Evolutionary conservation across 2,113 vertebrate genomes (phyloP).

Genomic region (Stomatorhinus ivindoensis): DNA sequence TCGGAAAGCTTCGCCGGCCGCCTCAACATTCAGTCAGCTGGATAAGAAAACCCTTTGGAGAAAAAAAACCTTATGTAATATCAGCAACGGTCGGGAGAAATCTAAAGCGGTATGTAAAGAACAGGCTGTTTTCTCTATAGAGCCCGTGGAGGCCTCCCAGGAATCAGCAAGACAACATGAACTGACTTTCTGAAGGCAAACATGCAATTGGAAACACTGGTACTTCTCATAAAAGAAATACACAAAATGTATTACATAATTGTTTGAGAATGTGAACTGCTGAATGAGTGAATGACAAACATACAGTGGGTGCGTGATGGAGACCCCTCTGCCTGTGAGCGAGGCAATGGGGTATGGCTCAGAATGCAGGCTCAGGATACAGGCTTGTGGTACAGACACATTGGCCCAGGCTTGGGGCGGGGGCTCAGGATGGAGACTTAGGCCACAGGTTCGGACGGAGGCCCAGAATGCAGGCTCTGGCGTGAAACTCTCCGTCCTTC

Average conservation of each 20-base stretch:
- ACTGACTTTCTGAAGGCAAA: background rate
- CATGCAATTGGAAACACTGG: background rate
- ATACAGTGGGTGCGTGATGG: background rate
- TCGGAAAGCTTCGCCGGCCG: background rate
- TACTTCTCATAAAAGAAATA: background rate
- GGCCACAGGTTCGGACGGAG: background rate
- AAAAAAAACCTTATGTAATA: background rate
- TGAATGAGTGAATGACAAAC: background rate
- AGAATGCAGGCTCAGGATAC: background rate
- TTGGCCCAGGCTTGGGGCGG: background rate
- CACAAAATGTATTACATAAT: background rate
- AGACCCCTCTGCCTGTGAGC: background rate
- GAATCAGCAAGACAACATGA: background rate
- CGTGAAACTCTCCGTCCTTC: background rate
- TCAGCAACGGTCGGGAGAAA: background rate
- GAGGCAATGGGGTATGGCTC: background rate
- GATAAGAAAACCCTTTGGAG: background rate
- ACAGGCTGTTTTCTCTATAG: background rate
- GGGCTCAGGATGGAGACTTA: background rate
- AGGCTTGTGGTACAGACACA: background rate
- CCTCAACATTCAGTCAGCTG: background rate
- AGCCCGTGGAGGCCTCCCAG: background rate
- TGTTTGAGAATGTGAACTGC: background rate
- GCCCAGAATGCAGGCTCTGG: background rate
- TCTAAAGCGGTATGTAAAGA: background rate